Conservation (phyloP, 1,140 invertebrate species). For the Chironomus tepperi region DNA sequence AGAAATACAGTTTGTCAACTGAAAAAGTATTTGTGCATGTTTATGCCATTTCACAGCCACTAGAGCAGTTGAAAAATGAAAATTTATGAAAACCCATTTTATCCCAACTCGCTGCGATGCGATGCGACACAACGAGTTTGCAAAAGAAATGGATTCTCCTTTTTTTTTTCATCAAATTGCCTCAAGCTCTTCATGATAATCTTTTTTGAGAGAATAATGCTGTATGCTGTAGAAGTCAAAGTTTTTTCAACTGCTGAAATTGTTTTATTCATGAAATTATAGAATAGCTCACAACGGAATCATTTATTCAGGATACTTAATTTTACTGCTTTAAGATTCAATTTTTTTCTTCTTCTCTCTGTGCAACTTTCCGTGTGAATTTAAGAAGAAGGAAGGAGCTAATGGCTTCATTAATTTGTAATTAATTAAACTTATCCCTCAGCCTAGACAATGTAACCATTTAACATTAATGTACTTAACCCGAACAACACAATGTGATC, state of each 20-base stretch:
- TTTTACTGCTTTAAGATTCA: neutral
- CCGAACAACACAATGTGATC: too few relatives aligned
- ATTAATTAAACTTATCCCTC: too few relatives aligned
- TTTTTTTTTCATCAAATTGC: neutral
- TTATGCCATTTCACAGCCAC: neutral
- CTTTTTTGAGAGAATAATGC: too few relatives aligned
- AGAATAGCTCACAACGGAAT: too few relatives aligned
- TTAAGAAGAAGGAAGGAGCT: too few relatives aligned
- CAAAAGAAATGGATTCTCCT: neutral
- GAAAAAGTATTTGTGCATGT: neutral
- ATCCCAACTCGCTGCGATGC: neutral
- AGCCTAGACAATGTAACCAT: too few relatives aligned
- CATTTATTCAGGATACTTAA: neutral
- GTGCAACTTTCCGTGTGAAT: too few relatives aligned
- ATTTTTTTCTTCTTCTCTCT: neutral
- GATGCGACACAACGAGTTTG: neutral
- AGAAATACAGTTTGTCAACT: neutral
- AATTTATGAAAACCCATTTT: slow-evolving; percentile 1
- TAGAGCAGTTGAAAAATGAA: neutral
- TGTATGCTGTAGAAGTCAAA: too few relatives aligned
- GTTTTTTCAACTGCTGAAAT: too few relatives aligned
- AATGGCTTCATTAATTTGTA: too few relatives aligned
- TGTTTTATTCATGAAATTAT: too few relatives aligned
- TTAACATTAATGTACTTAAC: too few relatives aligned
- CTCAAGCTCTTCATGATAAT: neutral